These are phyloP conservation scores for Pomatorhinus ruficollis DNA, from an alignment of 2,113 vertebrate genomes.

Conservation along the genomic window DNA sequence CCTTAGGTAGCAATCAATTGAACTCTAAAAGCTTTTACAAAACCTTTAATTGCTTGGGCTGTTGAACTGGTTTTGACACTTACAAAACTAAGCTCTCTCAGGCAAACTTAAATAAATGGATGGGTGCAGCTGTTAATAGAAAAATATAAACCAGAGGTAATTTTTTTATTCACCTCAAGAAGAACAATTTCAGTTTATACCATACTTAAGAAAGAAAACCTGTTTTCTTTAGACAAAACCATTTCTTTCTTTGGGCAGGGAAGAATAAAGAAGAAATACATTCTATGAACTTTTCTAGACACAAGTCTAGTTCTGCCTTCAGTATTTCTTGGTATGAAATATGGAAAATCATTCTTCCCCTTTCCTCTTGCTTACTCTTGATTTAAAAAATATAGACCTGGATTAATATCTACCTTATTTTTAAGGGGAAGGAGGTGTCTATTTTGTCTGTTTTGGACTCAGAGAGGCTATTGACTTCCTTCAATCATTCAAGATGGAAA, in stretches of 20 bases:
- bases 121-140: neutral
- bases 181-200: neutral
- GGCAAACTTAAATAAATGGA: neutral
- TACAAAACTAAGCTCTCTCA: neutral
- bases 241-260: neutral
- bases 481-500: neutral
- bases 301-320: neutral
- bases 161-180: neutral
- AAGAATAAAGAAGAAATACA: neutral
- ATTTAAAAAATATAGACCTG: neutral
- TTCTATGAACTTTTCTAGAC: neutral
- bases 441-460: neutral
- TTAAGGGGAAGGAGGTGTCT: neutral
- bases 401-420: neutral
- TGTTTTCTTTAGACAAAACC: neutral
- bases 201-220: neutral
- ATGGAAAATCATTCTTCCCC: fast-evolving
- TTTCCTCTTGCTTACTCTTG: neutral
- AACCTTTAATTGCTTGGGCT: neutral
- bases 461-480: neutral
- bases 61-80: neutral
- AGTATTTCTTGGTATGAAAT: neutral
- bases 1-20: neutral
- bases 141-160: neutral
- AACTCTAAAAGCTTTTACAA: neutral